phyloP scores from a whole-genome alignment of 1,140 invertebrate genomes.

The Drosophila rhopaloa region DNA sequence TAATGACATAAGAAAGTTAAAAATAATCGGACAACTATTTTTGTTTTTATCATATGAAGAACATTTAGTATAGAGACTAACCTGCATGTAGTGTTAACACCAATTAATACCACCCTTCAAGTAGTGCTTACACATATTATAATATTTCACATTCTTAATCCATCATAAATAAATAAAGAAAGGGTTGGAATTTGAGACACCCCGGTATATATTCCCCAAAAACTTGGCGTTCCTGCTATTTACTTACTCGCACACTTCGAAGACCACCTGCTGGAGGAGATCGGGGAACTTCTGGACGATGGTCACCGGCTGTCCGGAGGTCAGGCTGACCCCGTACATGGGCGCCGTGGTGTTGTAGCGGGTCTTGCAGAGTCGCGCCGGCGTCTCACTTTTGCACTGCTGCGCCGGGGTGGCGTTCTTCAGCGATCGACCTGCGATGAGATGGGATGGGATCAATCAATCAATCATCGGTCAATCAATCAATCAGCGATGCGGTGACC shows the following conservation, averaged over 20 bases:
- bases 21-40: no score
- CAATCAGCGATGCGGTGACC: slow-evolving; percentile 45
- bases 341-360: slow-evolving; percentile 96
- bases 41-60: no score
- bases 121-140: no score
- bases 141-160: no score
- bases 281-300: slow-evolving; percentile 98
- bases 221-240: no score
- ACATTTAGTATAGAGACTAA: no score
- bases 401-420: slow-evolving; percentile 70
- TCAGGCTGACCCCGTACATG: slow-evolving; percentile 96
- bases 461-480: slow-evolving; percentile 30
- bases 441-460: slow-evolving; percentile 13
- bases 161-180: no score
- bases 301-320: slow-evolving; percentile 95
- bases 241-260: slow-evolving; percentile 93
- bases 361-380: slow-evolving; percentile 92
- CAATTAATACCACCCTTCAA: no score
- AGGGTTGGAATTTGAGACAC: no score
- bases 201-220: no score
- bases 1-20: no score
- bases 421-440: slow-evolving; percentile 71
- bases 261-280: slow-evolving; percentile 96
- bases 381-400: slow-evolving; percentile 87
- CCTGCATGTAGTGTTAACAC: no score